Evolutionary conservation across 1,140 invertebrate species (phyloP).

Genomic region (Araneus ventricosus): DNA sequence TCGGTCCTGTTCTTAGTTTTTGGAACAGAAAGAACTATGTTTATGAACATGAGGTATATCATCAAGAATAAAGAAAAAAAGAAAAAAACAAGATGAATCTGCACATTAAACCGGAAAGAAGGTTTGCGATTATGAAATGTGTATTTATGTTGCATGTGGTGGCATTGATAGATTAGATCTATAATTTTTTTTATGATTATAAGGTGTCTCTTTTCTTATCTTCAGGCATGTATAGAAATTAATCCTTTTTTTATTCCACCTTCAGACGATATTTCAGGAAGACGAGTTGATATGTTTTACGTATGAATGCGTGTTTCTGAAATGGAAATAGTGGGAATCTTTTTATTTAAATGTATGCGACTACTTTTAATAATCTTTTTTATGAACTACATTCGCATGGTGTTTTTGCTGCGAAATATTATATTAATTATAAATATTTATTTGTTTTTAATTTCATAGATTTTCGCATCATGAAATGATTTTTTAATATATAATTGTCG

Average conservation of each 20-base stretch:
- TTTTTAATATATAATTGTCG: too few species aligned
- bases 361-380: too few species aligned
- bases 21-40: neutral
- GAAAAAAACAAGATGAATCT: neutral
- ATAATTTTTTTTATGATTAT: slow-evolving; percentile 19
- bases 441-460: too few species aligned
- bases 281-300: neutral
- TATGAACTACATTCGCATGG: too few species aligned
- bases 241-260: neutral
- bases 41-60: neutral
- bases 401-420: too few species aligned
- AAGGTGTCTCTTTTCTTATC: neutral
- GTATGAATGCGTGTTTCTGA: neutral
- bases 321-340: neutral
- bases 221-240: neutral
- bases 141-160: neutral
- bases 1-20: neutral
- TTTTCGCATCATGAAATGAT: too few species aligned
- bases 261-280: neutral
- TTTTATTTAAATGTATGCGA: neutral
- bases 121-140: neutral
- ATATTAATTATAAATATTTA: too few species aligned
- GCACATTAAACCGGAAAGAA: neutral
- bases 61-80: neutral
- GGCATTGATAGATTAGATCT: slow-evolving; percentile 34